These are phyloP conservation scores for Alcedo quadribrachys DNA, from an alignment of 2,797 vertebrate genomes.

Conservation along the genomic window DNA sequence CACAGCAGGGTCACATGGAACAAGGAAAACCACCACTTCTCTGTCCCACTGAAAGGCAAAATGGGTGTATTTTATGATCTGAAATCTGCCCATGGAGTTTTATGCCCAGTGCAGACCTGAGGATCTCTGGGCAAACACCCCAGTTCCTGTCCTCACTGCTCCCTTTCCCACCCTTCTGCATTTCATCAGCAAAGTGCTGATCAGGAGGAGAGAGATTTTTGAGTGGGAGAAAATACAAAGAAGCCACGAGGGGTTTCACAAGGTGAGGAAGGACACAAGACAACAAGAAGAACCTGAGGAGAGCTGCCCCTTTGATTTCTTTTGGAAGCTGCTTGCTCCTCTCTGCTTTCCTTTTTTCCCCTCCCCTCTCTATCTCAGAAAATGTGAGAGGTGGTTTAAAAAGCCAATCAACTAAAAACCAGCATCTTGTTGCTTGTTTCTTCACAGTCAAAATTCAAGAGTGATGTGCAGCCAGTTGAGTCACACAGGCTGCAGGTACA, in stretches of 20 bases:
- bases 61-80: not conserved
- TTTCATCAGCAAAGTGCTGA: not conserved
- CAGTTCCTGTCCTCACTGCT: not conserved
- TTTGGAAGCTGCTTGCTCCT: not conserved
- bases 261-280: not conserved
- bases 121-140: rapidly evolving
- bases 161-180: not conserved
- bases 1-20: not conserved
- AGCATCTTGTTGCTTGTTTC: not conserved
- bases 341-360: not conserved
- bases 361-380: not conserved
- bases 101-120: not conserved
- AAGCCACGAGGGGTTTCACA: not conserved
- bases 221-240: not conserved
- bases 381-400: not conserved
- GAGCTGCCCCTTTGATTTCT: not conserved
- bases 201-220: not conserved
- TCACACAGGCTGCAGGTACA: not conserved
- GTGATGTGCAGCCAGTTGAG: not conserved
- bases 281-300: not conserved
- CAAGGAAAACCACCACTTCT: not conserved
- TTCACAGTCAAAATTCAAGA: not conserved
- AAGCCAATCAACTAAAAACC: not conserved
- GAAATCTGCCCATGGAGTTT: not conserved
- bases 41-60: not conserved